Evolutionary conservation across 2,888 invertebrate genomes (phyloP).

Genomic region (Lordiphosa andalusiaca): DNA sequence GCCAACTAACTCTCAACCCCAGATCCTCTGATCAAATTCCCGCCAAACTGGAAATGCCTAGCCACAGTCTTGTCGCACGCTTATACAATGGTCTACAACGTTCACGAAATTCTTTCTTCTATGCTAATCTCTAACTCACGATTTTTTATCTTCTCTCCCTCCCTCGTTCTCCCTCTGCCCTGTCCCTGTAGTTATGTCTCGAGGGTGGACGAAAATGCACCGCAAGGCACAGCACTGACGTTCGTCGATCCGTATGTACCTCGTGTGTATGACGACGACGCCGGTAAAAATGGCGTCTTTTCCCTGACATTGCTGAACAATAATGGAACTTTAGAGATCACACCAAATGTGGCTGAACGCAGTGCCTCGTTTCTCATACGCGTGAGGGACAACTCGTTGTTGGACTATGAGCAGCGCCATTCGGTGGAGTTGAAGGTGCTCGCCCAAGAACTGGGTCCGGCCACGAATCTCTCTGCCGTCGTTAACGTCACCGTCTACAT

Average conservation of each 20-base stretch:
- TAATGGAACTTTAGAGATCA: conserved; percentile 93
- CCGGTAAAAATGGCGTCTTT: conserved; percentile 91
- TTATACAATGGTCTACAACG: conserved; percentile 41
- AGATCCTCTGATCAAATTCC: conserved; percentile 34
- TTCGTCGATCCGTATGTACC: conserved; percentile 87
- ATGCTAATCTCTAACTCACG: conserved; percentile 52
- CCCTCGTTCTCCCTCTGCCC: not conserved
- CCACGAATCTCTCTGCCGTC: conserved; percentile 86
- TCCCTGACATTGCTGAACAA: conserved; percentile 88
- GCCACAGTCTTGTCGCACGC: conserved; percentile 40
- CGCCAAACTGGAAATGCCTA: conserved; percentile 44
- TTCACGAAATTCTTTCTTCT: conserved; percentile 45
- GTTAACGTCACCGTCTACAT: conserved; percentile 90
- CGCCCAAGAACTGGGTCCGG: conserved; percentile 90
- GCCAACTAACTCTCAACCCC: conserved; percentile 48
- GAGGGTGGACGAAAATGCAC: conserved; percentile 89
- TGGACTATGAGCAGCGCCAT: conserved; percentile 92
- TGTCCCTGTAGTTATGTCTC: conserved; percentile 84
- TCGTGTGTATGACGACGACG: conserved; percentile 88
- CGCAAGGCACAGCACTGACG: conserved; percentile 88
- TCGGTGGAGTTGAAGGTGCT: conserved; percentile 89
- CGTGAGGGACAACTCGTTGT: conserved; percentile 89
- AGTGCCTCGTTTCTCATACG: conserved; percentile 89
- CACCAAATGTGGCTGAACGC: conserved; percentile 90
- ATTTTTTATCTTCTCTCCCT: conserved; percentile 23